Conservation (phyloP, 1,140 invertebrate species). For the Charaxes varanes region DNA sequence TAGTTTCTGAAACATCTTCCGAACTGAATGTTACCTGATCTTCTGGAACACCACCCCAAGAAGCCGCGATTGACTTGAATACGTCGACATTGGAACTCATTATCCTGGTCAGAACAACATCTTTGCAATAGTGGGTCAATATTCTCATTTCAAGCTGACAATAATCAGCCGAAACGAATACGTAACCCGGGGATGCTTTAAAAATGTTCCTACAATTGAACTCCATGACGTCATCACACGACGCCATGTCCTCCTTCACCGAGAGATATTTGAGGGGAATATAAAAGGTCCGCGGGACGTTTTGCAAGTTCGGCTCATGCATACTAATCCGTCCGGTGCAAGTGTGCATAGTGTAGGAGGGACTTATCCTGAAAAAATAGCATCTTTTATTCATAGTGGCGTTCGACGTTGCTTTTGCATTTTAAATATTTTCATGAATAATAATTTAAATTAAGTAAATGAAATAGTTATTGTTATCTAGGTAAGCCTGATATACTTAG, state of each 20-base stretch:
- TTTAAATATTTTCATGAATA: constrained; percentile 18
- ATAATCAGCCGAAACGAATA: constrained; percentile 94
- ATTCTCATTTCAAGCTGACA: constrained; percentile 96
- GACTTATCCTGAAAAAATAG: constrained; percentile 79
- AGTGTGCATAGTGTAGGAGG: constrained; percentile 85
- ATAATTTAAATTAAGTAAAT: constrained; percentile 4
- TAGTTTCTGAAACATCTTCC: neutral
- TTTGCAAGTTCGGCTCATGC: constrained; percentile 95
- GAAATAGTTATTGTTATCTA: no score
- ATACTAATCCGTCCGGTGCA: constrained; percentile 93
- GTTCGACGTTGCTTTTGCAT: constrained; percentile 8
- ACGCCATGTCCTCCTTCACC: constrained; percentile 35
- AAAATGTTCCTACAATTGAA: constrained; percentile 83
- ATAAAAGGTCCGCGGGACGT: constrained; percentile 90
- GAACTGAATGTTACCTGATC: constrained; percentile 71
- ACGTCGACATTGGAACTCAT: constrained; percentile 87
- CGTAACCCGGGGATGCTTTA: constrained; percentile 74
- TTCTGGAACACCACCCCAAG: constrained; percentile 83
- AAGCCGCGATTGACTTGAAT: constrained; percentile 90
- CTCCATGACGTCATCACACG: constrained; percentile 54
- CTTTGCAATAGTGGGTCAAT: constrained; percentile 91
- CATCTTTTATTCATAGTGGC: constrained; percentile 34
- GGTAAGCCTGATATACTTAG: no score
- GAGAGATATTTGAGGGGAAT: constrained; percentile 53
- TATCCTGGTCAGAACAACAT: constrained; percentile 81